Evolutionary conservation across 2,797 vertebrate species (phyloP), one percentile per base, ranked within the genome.

Genomic region (Pelochelys cantorii): DNA sequence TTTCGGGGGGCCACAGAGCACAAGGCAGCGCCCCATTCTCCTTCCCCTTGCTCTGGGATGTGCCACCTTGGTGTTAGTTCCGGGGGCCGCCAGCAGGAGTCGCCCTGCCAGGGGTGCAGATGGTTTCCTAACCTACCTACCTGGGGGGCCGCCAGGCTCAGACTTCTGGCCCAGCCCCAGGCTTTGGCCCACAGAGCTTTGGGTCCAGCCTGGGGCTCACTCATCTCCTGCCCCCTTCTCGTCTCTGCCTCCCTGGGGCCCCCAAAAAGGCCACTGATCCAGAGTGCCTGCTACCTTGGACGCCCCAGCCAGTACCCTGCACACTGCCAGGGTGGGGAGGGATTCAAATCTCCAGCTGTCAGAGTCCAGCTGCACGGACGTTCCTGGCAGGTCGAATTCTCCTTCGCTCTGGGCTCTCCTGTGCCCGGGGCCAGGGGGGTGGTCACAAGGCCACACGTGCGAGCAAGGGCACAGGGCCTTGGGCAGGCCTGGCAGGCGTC

Each of bases 341-440:
- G n/a, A 37, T 34, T 68, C 5, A 68, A 68, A 68, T 34, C 17
- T 20, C 34, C 18, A 37, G n/a, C 34, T 71, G 22, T 37, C 34
- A 71, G 37, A 71, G 65, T 37, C 18, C n/a, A 23, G 65, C 11
- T 71, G 18, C 34, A 11, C 4, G 34, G n/a, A 37, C 22, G 34
- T 68, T n/a, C 18, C n/a, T 68, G 3, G 10, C 65, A 68, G n/a
- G 4, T 22, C 18, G 31, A 71, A 71, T 71, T 71, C n/a, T 37
- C n/a, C 37, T 37, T 37, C 20, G 0, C 20, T 20, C 18, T 37
- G n/a, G 65, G 20, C 65, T 71, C 22, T 11, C 11, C 8, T 20
- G 65, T 68, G n/a, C n/a, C 18, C 1, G 4, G 8, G 65, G n/a
- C 3, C n/a, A n/a, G 4, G 18, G 5, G 2, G 4, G 17, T 29